Evolutionary conservation across 2,113 vertebrate genomes (phyloP), one percentile per base, ranked within the genome.

Genomic region (Cinclus cinclus): DNA sequence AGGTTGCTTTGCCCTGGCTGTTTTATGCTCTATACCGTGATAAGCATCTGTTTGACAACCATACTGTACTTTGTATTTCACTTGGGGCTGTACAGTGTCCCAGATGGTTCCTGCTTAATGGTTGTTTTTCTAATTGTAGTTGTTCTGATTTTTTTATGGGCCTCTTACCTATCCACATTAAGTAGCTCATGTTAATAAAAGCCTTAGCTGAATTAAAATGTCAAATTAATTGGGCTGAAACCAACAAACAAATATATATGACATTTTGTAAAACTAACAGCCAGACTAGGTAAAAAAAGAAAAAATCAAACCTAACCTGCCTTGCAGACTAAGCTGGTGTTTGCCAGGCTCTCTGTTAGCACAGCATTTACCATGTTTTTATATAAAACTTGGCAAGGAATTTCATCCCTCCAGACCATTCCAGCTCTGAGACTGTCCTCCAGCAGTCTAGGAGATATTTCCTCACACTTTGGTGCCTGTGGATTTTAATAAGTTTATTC

Each of bases 211-310:
- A 91, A 85, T 76, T 92, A 68, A 91, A 79, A 78, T 56, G 31
- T 84, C 65, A 87, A 23, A 86, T 55, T 92, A 91, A 75, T 73
- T 89, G 74, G n/a, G 13, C 65, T 93, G 59, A 87, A 96, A 55
- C 35, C 23, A 89, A 31, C 31, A 16, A 73, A 69, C 21, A 16
- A 86, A 89, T 28, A 71, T 63, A 74, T 78, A 79, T 6, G 19
- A 31, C 24, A 37, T 87, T 86, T 79, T 79, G 44, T 89, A 64
- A 87, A 96, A 68, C 56, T 50, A 82, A 63, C 56, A 87, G 27
- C 69, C 27, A 71, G 24, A 67, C 30, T 84, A 71, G 18, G 55
- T 23, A 3, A 27, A 71, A 80, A 86, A 39, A 23, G 19, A 55
- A 55, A 65, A 22, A 30, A 9, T 53, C 11, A 28, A 39, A 50